Percentiles rank a stretch among this genome's conserved stretches.
Evolutionary conservation across 2,113 vertebrate species (phyloP).

Genomic region (Ovis canadensis): DNA sequence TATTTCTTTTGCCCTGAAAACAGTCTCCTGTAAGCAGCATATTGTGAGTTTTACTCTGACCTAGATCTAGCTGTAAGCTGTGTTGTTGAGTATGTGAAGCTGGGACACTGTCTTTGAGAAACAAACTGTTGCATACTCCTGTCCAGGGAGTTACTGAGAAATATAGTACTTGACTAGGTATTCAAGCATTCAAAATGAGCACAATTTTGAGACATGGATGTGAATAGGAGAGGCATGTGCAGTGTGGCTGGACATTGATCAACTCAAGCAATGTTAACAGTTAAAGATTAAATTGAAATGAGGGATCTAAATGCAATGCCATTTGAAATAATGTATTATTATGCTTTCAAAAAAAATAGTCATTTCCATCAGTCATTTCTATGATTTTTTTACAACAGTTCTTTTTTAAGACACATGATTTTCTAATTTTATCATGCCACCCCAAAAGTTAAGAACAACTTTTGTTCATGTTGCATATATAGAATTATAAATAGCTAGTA

Average conservation of each 20-base stretch:
- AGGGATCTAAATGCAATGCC: not conserved
- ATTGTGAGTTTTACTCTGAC: not conserved
- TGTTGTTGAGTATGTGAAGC: not conserved
- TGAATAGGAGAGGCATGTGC: not conserved
- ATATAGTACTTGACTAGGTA: not conserved
- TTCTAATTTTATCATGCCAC: not conserved
- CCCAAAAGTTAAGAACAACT: not conserved
- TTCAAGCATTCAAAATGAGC: not conserved
- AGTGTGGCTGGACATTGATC: not conserved
- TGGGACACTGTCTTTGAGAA: not conserved
- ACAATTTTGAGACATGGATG: not conserved
- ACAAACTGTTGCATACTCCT: not conserved
- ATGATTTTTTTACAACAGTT: not conserved
- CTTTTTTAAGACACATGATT: not conserved
- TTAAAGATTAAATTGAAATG: not conserved
- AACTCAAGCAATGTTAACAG: not conserved
- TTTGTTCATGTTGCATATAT: not conserved
- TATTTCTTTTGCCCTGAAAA: not conserved
- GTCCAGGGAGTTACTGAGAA: not conserved
- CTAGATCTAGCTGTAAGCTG: not conserved
- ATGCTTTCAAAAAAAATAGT: not conserved
- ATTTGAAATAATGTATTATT: not conserved
- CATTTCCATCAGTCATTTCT: not conserved
- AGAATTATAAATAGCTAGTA: not conserved
- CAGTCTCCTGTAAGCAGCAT: not conserved